Evolutionary conservation across 1,140 invertebrate genomes (phyloP).

Genomic region (Drosophila grimshawi): DNA sequence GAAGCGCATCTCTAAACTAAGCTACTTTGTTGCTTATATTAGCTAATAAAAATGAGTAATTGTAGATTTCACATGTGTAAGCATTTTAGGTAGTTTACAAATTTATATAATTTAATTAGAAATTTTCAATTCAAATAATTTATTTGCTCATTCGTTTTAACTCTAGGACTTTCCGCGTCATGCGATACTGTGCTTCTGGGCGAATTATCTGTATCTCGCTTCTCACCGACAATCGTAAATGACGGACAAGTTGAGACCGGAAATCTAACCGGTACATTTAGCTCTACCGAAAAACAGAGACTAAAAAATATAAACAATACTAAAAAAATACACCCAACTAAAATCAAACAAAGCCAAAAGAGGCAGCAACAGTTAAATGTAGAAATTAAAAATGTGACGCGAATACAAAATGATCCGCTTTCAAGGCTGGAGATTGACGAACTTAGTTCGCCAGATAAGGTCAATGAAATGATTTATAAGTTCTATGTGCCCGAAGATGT

Average conservation of each 20-base stretch:
- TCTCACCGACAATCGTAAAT: slow-evolving; percentile 71
- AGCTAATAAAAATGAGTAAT: too few relatives aligned
- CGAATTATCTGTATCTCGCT: slow-evolving; percentile 75
- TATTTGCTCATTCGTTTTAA: slow-evolving; percentile 5
- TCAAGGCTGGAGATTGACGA: slow-evolving; percentile 4
- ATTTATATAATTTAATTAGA: too few relatives aligned
- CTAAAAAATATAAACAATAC: slow-evolving; percentile 7
- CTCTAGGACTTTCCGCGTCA: slow-evolving; percentile 85
- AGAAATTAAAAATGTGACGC: slow-evolving; percentile 13
- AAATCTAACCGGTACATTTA: slow-evolving; percentile 59
- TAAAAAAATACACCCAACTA: slow-evolving; percentile 18
- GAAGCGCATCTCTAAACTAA: too few relatives aligned
- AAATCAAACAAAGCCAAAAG: slow-evolving; percentile 12
- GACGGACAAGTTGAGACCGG: slow-evolving; percentile 63
- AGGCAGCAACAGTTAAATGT: slow-evolving; percentile 16
- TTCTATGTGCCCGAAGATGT: slow-evolving; percentile 84
- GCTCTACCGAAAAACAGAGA: slow-evolving; percentile 38
- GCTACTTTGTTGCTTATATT: too few relatives aligned
- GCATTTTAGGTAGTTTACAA: too few relatives aligned
- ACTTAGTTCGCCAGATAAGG: too few relatives aligned
- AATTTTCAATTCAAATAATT: background rate
- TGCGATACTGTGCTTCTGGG: slow-evolving; percentile 84
- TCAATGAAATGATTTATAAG: slow-evolving; percentile 80
- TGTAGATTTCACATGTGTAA: too few relatives aligned
- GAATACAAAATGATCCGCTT: too few relatives aligned